Conservation (phyloP, 2,888 invertebrate genomes). For the Xestobium rufovillosum region DNA sequence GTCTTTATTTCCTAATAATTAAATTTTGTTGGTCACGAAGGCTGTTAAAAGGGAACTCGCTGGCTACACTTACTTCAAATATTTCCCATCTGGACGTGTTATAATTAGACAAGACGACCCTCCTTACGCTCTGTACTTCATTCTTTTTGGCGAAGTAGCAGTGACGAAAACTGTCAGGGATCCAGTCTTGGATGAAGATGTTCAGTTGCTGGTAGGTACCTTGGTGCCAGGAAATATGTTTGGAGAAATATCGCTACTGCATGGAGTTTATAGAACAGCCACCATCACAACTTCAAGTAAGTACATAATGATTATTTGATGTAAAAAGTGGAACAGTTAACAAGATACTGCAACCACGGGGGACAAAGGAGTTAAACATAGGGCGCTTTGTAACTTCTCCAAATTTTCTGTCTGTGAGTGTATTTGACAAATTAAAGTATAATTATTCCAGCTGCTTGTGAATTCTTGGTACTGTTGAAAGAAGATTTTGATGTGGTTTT, state of each 20-base stretch:
- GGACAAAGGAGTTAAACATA: background rate
- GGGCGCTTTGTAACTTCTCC: no score
- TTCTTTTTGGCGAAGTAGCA: constrained; percentile 53
- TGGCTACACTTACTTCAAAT: constrained; percentile 54
- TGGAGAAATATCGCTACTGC: constrained; percentile 60
- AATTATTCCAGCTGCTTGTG: constrained; percentile 46
- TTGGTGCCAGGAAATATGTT: constrained; percentile 56
- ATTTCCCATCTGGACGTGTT: constrained; percentile 50
- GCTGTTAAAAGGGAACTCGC: constrained; percentile 55
- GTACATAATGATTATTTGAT: constrained; percentile 8
- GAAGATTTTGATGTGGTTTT: constrained; percentile 56
- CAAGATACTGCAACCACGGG: background rate
- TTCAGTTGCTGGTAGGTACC: constrained; percentile 46
- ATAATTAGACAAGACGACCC: constrained; percentile 56
- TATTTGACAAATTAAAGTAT: constrained; percentile 6
- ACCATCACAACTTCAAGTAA: constrained; percentile 52
- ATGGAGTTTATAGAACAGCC: constrained; percentile 53
- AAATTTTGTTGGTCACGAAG: constrained; percentile 34
- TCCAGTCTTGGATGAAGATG: constrained; percentile 43
- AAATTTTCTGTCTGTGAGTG: no score
- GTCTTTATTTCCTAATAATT: constrained; percentile 19
- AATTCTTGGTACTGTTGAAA: constrained; percentile 55
- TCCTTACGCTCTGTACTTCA: constrained; percentile 56
- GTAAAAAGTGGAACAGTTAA: background rate
- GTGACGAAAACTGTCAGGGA: constrained; percentile 49